These are phyloP conservation scores for Torymus aiolomorphi DNA, from an alignment of 2,888 invertebrate genomes.

Conservation along the genomic window DNA sequence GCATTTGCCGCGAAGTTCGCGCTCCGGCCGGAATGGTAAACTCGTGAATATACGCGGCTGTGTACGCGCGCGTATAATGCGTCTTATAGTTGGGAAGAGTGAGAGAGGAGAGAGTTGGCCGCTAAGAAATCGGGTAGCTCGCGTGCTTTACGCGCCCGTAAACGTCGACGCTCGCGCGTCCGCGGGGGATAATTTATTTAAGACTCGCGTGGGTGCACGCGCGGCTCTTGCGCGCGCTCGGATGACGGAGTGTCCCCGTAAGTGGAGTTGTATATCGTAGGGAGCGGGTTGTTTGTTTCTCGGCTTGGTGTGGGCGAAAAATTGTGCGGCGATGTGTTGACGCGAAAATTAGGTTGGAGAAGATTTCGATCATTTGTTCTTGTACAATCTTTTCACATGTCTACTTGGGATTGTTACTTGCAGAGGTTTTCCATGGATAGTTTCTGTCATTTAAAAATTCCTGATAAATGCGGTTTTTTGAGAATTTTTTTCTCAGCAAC, in stretches of 20 bases:
- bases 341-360: too few relatives aligned
- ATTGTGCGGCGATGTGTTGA: too few relatives aligned
- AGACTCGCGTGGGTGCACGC: background rate
- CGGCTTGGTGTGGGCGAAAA: too few relatives aligned
- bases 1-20: slow-evolving; percentile 20
- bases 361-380: too few relatives aligned
- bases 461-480: too few relatives aligned
- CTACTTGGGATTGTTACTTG: too few relatives aligned
- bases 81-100: background rate
- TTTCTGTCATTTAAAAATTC: too few relatives aligned
- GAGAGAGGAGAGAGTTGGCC: background rate
- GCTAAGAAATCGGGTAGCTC: background rate
- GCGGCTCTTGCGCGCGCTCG: background rate
- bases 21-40: background rate
- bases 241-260: background rate
- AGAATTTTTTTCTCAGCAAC: too few relatives aligned
- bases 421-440: too few relatives aligned
- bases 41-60: slow-evolving; percentile 3
- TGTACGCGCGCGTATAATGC: background rate
- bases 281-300: too few relatives aligned
- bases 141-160: slow-evolving; percentile 41
- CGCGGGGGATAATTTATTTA: slow-evolving; percentile 40
- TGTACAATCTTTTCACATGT: too few relatives aligned
- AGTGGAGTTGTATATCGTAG: background rate
- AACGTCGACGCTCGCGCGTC: slow-evolving; percentile 20